Evolutionary conservation across 2,888 invertebrate species (phyloP), one percentile per base, ranked within the genome.

Genomic region (Zele albiditarsus): DNA sequence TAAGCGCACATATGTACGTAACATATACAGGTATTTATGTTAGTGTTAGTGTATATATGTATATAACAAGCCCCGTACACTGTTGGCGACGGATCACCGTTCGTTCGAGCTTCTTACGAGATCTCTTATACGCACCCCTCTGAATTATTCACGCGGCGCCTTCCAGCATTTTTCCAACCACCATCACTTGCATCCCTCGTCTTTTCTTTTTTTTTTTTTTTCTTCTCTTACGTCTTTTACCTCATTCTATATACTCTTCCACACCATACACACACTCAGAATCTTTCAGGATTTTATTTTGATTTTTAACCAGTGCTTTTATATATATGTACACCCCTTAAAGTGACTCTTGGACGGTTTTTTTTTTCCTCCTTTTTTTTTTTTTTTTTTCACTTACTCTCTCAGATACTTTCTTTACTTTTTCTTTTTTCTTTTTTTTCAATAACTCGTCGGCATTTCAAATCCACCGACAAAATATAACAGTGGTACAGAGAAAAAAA

Each of bases 121-220:
- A 76, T 73, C 76, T 73, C 65, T 73, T 66, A 66, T 57, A 73
- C 76, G 76, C 76, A 76, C 73, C 81, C 79, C 77, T 81, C 82
- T 82, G 81, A 83, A 83, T 82, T 83, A 71, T 83, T 76, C 71
- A 71, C 71, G 71, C 71, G 63, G 62, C 62, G 62, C 71, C 71
- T 67, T 72, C 75, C 42, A 67, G 67, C 75, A 75, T 75, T 75
- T 71, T 75, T 75, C 67, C 67, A 57, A 68, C 72, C 71, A 66
- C 65, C 60, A 58, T 42, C 65, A 33, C 62, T 68, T 57, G 76
- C 72, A 73, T 58, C 57, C 53, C 27, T 67, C 69, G 27, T 57
- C 63, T 58, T 38, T 58, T 20, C 27, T 16, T 27, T 60, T 57
- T 27, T 53, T 46, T 10, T 65, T 38, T 20, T 38, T 16, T 27